phyloP scores from a whole-genome alignment of 2,888 invertebrate species.

The Drosophila rubida region DNA sequence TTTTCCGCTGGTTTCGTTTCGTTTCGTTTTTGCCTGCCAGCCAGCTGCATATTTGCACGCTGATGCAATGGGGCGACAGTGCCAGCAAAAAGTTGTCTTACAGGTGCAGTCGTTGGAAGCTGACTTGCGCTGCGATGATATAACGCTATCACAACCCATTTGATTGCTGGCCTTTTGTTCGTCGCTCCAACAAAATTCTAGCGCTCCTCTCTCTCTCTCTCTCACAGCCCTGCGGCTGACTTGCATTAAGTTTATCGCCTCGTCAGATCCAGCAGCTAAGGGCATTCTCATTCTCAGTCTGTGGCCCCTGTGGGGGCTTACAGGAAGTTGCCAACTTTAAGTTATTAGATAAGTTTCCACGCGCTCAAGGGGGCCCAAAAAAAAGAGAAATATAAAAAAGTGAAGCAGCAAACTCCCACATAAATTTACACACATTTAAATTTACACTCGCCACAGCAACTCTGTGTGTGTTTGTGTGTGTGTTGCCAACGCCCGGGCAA shows the following conservation, averaged over 20 bases:
- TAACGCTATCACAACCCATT: conserved; percentile 19
- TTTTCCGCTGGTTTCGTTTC: conserved; percentile 40
- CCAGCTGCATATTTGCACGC: conserved; percentile 62
- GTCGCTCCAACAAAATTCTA: conserved; percentile 11
- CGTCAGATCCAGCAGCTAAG: conserved; percentile 22
- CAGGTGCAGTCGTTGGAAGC: conserved; percentile 29
- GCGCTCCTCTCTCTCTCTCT: too few relatives aligned
- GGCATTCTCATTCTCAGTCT: conserved; percentile 38
- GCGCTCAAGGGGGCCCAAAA: conserved; percentile 8
- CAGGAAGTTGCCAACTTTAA: conserved; percentile 55
- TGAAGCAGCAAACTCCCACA: conserved; percentile 60
- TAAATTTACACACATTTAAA: conserved; percentile 65
- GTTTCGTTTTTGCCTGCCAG: conserved; percentile 23
- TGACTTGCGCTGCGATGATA: conserved; percentile 18
- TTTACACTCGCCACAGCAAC: conserved; percentile 38
- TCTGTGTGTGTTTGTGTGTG: conserved; percentile 17
- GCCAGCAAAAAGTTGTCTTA: conserved; percentile 47
- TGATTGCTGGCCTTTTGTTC: conserved; percentile 6
- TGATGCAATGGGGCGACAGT: conserved; percentile 65
- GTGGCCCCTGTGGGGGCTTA: neutral
- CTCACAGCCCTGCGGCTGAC: conserved; percentile 15
- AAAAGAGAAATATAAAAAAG: neutral
- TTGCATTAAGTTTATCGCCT: conserved; percentile 40
- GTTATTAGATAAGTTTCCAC: conserved; percentile 65
- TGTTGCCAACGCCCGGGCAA: conserved; percentile 41